Conservation (phyloP, 2,888 invertebrate species). For the Punctoribates punctum region DNA sequence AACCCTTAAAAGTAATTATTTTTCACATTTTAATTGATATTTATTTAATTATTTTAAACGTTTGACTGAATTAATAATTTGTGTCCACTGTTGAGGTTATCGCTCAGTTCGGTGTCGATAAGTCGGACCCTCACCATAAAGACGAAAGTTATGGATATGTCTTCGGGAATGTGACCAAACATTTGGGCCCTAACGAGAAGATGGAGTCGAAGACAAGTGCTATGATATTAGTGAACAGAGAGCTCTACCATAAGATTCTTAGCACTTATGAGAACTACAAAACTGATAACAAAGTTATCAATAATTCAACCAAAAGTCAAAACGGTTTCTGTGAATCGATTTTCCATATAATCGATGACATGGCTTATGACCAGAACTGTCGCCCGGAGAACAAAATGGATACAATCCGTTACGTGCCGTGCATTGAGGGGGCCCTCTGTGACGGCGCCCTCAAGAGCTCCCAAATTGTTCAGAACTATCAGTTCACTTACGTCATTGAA, state of each 20-base stretch:
- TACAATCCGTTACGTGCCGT: constrained; percentile 80
- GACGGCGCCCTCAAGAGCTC: constrained; percentile 67
- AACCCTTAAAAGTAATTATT: constrained; percentile 32
- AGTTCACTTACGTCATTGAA: constrained; percentile 89
- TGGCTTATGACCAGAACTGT: constrained; percentile 79
- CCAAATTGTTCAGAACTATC: constrained; percentile 72
- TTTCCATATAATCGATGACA: constrained; percentile 75
- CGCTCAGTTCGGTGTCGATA: constrained; percentile 93
- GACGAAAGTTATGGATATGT: constrained; percentile 88
- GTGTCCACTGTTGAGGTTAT: constrained; percentile 60
- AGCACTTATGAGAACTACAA: constrained; percentile 64
- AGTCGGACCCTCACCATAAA: constrained; percentile 79
- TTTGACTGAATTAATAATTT: not conserved
- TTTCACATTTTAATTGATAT: too few relatives aligned
- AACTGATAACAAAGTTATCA: constrained; percentile 60
- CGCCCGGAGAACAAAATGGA: constrained; percentile 63
- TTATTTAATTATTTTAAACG: not conserved
- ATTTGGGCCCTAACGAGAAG: constrained; percentile 33
- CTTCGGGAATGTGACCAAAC: constrained; percentile 81
- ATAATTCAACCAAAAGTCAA: not conserved
- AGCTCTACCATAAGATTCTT: constrained; percentile 83
- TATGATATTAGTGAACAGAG: constrained; percentile 82
- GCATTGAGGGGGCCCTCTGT: constrained; percentile 70
- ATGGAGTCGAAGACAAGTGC: constrained; percentile 56
- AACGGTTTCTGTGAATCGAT: constrained; percentile 67